Evolutionary conservation across 2,888 invertebrate species (phyloP), one percentile per base, ranked within the genome.

Genomic region (Trichogramma dendrolimi): DNA sequence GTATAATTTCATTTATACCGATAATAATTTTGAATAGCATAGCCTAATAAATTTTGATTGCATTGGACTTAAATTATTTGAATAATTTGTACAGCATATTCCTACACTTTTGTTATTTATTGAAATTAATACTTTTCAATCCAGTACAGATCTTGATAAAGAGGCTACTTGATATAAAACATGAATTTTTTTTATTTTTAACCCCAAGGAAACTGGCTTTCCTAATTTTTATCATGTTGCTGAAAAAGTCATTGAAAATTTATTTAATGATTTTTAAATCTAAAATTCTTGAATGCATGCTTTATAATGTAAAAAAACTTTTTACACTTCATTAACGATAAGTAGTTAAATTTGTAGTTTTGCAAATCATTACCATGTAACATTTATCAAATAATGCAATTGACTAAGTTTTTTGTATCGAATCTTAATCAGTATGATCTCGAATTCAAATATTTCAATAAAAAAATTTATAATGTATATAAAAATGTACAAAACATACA

Each of bases 121-220:
- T 65, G 62, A 58, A 60, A 61, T 60, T 55, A 60, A 64, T 55
- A 50, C 47, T 59, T 62, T 51, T 61, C 59, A 54, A 51, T 63
- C 11, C 5, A 63, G 54, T 60, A 60, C 60, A 62, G 51, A 64
- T 60, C 61, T 64, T 62, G 57, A 61, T 64, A 61, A 64, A 64
- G 59, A 27, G 27, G 27, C 27, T 54, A 49, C 7, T 38, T 50
- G 49, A 11, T 27, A 59, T 39, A 51, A 47, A 53, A 41, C 51
- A 55, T 39, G 60, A 5, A 46, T 47, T 11, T 40, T 49, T 38
- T 58, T 50, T 4, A 59, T 57, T 61, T 62, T 57, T 27, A 57
- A 57, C 49, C 27, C 59, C 55, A 62, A 50, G 64, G 64, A 62
- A 64, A 64, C 64, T 64, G 64, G 61, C 60, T 64, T 64, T 64